phyloP scores from a whole-genome alignment of 92 coral and sea anemone genomes.

The Phenganax stokvisi region DNA sequence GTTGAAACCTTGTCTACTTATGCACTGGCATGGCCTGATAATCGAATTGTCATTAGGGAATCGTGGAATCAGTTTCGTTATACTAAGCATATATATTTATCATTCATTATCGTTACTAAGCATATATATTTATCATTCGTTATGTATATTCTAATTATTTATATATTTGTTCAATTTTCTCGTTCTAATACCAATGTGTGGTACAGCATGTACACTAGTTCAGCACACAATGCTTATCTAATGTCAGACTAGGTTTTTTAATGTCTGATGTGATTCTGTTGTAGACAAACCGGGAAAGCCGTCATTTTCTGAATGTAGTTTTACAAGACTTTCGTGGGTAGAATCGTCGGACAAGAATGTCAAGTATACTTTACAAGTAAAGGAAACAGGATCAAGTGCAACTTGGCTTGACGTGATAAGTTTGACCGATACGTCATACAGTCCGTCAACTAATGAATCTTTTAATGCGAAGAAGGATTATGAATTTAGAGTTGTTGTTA shows the following conservation, averaged over 20 bases:
- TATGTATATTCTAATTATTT: too few relatives aligned
- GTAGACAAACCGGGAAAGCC: slow-evolving; percentile 21
- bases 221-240: neutral
- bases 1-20: too few relatives aligned
- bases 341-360: neutral
- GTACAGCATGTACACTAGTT: too few relatives aligned
- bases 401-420: slow-evolving; percentile 22
- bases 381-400: slow-evolving; percentile 3
- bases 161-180: too few relatives aligned
- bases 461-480: slow-evolving; percentile 5
- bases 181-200: too few relatives aligned
- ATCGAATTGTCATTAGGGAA: too few relatives aligned
- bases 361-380: slow-evolving; percentile 15
- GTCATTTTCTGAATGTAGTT: slow-evolving; percentile 8
- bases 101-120: too few relatives aligned
- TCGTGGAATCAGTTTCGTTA: too few relatives aligned
- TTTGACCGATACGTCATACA: slow-evolving; percentile 1
- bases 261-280: neutral
- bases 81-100: too few relatives aligned
- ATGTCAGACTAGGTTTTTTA: neutral
- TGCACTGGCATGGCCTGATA: too few relatives aligned
- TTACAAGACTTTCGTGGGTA: slow-evolving; percentile 17
- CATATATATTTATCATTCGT: too few relatives aligned
- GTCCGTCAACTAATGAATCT: slow-evolving; percentile 29
- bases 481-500: slow-evolving; percentile 21